Evolutionary conservation across 1,140 invertebrate genomes (phyloP).

Genomic region (Sarcophaga bullata): DNA sequence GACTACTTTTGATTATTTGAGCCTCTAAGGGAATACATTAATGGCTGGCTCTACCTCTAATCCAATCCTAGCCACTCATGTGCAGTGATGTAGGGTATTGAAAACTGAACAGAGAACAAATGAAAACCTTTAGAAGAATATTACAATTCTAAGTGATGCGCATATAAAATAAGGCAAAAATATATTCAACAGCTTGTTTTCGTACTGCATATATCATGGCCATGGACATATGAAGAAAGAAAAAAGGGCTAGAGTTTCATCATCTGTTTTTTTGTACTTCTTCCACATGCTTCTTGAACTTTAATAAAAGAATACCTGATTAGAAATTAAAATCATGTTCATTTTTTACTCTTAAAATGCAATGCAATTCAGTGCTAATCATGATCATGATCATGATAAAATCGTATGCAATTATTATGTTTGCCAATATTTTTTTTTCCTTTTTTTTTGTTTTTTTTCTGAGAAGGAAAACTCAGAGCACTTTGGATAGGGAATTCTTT

Average conservation of each 20-base stretch:
- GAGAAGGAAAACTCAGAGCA: too few species aligned
- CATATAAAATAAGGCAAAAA: slow-evolving; percentile 32
- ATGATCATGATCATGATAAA: slow-evolving; percentile 16
- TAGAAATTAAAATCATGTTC: slow-evolving; percentile 40
- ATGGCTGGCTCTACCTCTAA: too few species aligned
- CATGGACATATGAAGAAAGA: background rate
- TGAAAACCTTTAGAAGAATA: background rate
- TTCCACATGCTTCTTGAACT: slow-evolving; percentile 32
- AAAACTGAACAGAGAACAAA: too few species aligned
- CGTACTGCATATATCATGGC: slow-evolving; percentile 29
- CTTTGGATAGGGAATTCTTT: too few species aligned
- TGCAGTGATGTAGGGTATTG: too few species aligned
- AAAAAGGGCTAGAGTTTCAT: slow-evolving; percentile 17
- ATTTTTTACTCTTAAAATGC: background rate
- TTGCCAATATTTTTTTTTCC: background rate
- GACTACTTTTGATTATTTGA: too few species aligned
- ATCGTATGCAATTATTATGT: slow-evolving; percentile 35
- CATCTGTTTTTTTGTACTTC: background rate
- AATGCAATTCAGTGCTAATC: background rate
- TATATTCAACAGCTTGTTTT: background rate
- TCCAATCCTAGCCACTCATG: too few species aligned
- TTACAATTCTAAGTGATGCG: slow-evolving; percentile 38
- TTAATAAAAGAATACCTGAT: slow-evolving; percentile 36
- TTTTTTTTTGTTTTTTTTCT: too few species aligned
- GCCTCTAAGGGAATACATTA: too few species aligned